Evolutionary conservation across 2,797 vertebrate species (phyloP).

Genomic region (Phoxinus dragarum): DNA sequence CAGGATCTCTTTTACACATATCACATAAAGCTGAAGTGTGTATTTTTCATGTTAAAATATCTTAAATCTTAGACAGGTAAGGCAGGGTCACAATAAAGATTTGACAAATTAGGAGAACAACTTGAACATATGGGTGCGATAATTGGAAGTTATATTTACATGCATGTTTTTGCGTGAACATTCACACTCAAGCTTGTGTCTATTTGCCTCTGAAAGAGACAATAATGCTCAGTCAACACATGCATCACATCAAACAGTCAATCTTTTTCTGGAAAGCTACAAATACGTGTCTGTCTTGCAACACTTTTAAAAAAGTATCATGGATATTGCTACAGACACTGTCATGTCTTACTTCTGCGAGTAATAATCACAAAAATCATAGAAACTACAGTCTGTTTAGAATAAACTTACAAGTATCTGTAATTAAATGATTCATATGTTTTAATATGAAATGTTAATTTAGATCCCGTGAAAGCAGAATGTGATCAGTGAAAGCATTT

Average conservation of each 20-base stretch:
- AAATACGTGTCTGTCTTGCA: neutral
- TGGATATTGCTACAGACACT: neutral
- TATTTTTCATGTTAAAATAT: too few relatives aligned
- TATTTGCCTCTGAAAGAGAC: neutral
- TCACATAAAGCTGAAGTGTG: too few relatives aligned
- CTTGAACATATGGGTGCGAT: neutral
- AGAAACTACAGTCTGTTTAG: neutral
- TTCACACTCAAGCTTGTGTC: neutral
- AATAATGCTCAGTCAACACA: too few relatives aligned
- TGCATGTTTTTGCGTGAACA: too few relatives aligned
- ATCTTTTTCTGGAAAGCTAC: neutral
- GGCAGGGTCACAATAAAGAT: neutral
- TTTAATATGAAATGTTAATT: neutral
- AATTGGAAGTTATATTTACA: neutral
- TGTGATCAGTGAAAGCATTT: neutral
- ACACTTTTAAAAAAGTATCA: slow-evolving; percentile 3
- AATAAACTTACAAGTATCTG: neutral
- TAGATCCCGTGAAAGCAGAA: neutral
- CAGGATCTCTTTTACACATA: too few relatives aligned
- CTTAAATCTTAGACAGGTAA: too few relatives aligned
- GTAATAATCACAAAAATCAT: neutral
- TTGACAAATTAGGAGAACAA: slow-evolving; percentile 3
- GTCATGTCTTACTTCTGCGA: neutral
- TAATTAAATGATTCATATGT: neutral
- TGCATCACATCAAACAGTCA: too few relatives aligned